phyloP scores from a whole-genome alignment of 2,888 invertebrate species.

The Andrena fulva region DNA sequence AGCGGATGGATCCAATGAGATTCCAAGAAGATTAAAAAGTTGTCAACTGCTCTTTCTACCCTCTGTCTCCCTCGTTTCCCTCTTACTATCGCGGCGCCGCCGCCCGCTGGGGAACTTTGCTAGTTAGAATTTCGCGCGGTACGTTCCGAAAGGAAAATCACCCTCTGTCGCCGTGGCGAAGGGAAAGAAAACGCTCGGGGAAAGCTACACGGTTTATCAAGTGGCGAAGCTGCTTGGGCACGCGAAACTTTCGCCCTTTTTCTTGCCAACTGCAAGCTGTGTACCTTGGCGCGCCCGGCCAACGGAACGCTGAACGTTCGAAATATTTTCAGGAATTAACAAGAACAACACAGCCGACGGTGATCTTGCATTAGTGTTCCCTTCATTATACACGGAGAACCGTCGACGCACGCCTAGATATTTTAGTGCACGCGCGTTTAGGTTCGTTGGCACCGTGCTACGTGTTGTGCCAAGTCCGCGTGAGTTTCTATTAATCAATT shows the following conservation, averaged over 20 bases:
- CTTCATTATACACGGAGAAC: not conserved
- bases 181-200: constrained; percentile 51
- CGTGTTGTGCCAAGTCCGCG: no score
- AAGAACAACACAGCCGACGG: not conserved
- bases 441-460: no score
- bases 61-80: constrained; percentile 46
- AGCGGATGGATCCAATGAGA: constrained; percentile 75
- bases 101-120: constrained; percentile 69
- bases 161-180: constrained; percentile 52
- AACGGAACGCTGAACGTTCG: not conserved
- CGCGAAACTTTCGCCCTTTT: constrained; percentile 10
- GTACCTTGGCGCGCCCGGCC: not conserved
- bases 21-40: constrained; percentile 80
- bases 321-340: constrained; percentile 11
- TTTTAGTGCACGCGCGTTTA: no score
- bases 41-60: constrained; percentile 75
- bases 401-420: not conserved
- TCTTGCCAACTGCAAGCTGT: constrained; percentile 1
- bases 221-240: constrained; percentile 41
- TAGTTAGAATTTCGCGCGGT: constrained; percentile 75
- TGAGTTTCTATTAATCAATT: not conserved
- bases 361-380: not conserved
- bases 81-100: constrained; percentile 42
- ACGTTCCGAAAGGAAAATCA: constrained; percentile 72
- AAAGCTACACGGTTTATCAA: constrained; percentile 60